Conservation (phyloP, 2,888 invertebrate species). For the Helicoverpa assulta region DNA sequence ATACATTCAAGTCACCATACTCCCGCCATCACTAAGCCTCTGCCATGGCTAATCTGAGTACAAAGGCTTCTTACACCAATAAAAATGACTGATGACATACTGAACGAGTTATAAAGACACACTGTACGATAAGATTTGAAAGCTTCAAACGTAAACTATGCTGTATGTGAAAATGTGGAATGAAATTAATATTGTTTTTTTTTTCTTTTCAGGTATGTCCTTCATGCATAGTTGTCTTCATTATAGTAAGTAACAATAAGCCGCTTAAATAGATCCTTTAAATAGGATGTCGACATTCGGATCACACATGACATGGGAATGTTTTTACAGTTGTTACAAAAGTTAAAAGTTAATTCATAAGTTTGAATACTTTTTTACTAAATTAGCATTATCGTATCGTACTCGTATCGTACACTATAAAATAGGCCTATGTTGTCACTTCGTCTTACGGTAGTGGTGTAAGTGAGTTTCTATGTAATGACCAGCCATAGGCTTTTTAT, state of each 20-base stretch:
- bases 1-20: conserved; percentile 28
- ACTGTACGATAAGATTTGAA: conserved; percentile 13
- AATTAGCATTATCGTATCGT: conserved; percentile 33
- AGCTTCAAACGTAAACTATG: not conserved
- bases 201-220: conserved; percentile 27
- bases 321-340: too few relatives aligned
- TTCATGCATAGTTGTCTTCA: not conserved
- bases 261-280: too few relatives aligned
- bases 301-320: too few relatives aligned
- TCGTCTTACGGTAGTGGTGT: conserved; percentile 56
- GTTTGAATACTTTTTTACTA: not conserved
- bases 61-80: conserved; percentile 62
- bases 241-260: too few relatives aligned
- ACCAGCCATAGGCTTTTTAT: conserved; percentile 70
- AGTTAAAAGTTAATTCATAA: too few relatives aligned
- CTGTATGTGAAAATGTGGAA: not conserved
- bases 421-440: conserved; percentile 27
- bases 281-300: too few relatives aligned
- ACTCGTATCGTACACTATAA: conserved; percentile 41
- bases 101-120: conserved; percentile 66
- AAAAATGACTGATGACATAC: conserved; percentile 74
- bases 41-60: conserved; percentile 66
- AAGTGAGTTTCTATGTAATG: conserved; percentile 76
- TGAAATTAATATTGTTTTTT: not conserved
- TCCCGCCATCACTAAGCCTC: conserved; percentile 7